Evolutionary conservation across 2,888 invertebrate species (phyloP).

Genomic region (Pherbina coryleti): DNA sequence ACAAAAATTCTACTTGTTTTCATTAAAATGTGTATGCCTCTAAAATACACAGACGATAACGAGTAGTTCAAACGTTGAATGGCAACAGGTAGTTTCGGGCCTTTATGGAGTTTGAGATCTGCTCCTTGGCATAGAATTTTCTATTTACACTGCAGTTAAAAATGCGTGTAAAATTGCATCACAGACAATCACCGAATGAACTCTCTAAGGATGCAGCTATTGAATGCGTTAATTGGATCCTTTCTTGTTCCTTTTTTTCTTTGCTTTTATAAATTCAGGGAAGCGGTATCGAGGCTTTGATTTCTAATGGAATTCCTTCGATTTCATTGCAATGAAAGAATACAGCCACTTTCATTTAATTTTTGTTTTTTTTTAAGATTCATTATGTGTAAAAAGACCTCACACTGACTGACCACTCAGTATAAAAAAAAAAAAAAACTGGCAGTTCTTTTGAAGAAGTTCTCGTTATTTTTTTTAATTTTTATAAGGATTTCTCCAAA

Average conservation of each 20-base stretch:
- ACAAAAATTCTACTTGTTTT: not conserved
- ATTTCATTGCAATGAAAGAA: not conserved
- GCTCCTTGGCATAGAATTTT: not conserved
- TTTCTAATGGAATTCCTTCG: not conserved
- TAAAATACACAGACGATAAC: too few species aligned
- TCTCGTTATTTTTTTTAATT: not conserved
- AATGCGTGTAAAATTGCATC: constrained; percentile 3
- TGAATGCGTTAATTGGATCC: constrained; percentile 15
- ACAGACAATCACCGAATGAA: not conserved
- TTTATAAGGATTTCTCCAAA: constrained; percentile 16
- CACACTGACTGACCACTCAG: constrained; percentile 43
- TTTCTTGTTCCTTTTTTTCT: not conserved
- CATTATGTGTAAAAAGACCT: constrained; percentile 34
- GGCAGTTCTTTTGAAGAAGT: too few species aligned
- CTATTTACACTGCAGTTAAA: not conserved
- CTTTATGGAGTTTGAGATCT: not conserved
- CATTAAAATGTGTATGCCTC: too few species aligned
- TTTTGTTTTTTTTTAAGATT: constrained; percentile 43
- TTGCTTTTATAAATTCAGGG: not conserved
- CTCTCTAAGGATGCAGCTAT: not conserved
- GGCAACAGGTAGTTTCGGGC: not conserved
- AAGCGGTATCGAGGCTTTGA: not conserved
- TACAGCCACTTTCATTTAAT: not conserved
- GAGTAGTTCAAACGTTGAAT: too few species aligned
- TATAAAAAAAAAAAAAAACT: not conserved